Conservation (phyloP, 2,797 vertebrate genomes). For the Chelon auratus region DNA sequence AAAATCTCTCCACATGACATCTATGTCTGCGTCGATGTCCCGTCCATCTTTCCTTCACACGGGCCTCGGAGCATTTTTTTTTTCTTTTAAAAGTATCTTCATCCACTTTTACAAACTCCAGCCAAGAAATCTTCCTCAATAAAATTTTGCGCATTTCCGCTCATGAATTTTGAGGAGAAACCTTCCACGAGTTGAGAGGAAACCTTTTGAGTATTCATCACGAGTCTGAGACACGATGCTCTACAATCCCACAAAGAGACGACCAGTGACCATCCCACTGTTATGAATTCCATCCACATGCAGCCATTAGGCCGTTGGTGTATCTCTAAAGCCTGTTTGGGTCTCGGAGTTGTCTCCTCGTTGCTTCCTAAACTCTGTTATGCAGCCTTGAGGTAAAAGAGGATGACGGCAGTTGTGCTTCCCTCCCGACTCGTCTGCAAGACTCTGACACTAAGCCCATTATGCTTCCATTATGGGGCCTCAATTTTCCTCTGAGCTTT, state of each 20-base stretch:
- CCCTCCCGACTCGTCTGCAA: conserved; percentile 76
- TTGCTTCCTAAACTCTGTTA: conserved; percentile 79
- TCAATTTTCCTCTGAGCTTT: conserved; percentile 84
- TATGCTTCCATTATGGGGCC: conserved; percentile 87
- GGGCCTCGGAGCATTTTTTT: background rate
- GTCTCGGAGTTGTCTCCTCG: conserved; percentile 70
- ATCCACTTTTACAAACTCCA: conserved; percentile 46
- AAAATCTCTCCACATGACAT: conserved; percentile 36
- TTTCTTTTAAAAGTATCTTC: conserved; percentile 22
- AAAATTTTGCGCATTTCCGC: conserved; percentile 32
- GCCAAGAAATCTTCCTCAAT: conserved; percentile 23
- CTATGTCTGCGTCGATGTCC: conserved; percentile 37
- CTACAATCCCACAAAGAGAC: conserved; percentile 76
- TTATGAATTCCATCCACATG: conserved; percentile 77
- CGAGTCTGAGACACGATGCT: conserved; percentile 62
- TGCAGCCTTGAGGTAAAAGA: conserved; percentile 73
- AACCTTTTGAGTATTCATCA: conserved; percentile 73
- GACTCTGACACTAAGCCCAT: conserved; percentile 88
- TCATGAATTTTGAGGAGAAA: conserved; percentile 54
- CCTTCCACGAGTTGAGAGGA: conserved; percentile 38
- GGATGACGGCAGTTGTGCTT: conserved; percentile 76
- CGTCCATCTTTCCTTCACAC: conserved; percentile 26
- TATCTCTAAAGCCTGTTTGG: conserved; percentile 80
- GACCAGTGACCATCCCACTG: conserved; percentile 51
- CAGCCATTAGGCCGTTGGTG: conserved; percentile 76